phyloP scores from a whole-genome alignment of 2,113 vertebrate species.

The Arizona elegans region DNA sequence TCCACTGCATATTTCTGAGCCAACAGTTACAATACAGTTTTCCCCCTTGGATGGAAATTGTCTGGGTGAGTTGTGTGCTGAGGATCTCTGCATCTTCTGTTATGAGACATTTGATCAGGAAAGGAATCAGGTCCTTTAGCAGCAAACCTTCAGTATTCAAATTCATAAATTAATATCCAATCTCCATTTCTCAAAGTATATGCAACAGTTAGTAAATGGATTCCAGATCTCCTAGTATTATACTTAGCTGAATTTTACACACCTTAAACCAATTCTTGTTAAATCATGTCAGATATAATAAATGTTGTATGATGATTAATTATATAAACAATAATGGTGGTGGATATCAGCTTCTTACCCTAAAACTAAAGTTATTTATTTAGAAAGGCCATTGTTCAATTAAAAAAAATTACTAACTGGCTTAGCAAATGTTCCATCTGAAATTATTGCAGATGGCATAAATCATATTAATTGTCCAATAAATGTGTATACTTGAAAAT shows the following conservation, averaged over 20 bases:
- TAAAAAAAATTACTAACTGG: no score
- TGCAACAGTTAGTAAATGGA: not conserved
- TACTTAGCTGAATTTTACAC: not conserved
- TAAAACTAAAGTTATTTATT: no score
- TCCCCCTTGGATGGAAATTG: not conserved
- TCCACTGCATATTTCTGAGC: not conserved
- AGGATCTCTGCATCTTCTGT: not conserved
- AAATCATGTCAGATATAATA: not conserved
- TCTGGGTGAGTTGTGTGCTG: not conserved
- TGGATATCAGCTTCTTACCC: no score
- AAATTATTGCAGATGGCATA: no score
- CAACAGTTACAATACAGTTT: not conserved
- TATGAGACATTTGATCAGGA: not conserved
- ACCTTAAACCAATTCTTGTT: not conserved
- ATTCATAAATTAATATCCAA: not conserved
- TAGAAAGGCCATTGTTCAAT: no score
- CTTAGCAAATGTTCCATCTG: no score
- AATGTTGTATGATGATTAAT: not conserved
- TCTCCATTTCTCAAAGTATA: not conserved
- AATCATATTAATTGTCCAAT: no score
- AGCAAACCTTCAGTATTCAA: not conserved
- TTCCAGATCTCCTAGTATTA: not conserved
- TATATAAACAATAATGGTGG: no score
- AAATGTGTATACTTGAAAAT: no score
- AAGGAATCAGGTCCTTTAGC: not conserved